A percentile compares a stretch with the other conserved stretches of the same genome.
These are phyloP conservation scores for Armadillidium nasatum DNA, from an alignment of 1,140 invertebrate genomes.

Conservation along the genomic window DNA sequence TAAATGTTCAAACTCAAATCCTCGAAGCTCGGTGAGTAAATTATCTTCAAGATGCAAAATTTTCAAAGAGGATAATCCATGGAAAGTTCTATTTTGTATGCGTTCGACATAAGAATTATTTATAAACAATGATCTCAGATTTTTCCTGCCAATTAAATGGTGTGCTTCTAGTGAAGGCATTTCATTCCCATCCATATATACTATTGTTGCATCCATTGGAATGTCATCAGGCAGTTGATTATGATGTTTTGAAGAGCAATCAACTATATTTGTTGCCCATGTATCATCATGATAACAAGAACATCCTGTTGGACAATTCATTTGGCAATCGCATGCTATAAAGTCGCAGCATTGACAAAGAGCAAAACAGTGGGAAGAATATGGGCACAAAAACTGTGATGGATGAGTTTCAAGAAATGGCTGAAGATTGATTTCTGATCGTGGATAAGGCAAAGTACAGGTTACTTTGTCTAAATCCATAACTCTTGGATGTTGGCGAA, in stretches of 20 bases:
- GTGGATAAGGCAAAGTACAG: conserved; percentile 79
- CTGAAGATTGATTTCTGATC: conserved; percentile 67
- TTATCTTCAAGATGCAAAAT: conserved; percentile 81
- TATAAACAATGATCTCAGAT: conserved; percentile 76
- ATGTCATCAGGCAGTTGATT: conserved; percentile 73
- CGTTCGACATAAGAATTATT: conserved; percentile 77
- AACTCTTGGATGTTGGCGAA: conserved; percentile 77
- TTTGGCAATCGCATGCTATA: conserved; percentile 80
- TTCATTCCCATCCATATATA: conserved; percentile 84
- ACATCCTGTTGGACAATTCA: conserved; percentile 51
- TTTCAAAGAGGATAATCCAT: conserved; percentile 74
- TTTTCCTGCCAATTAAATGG: conserved; percentile 85
- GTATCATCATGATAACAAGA: conserved; percentile 67
- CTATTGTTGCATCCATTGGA: conserved; percentile 88
- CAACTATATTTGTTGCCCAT: conserved; percentile 87
- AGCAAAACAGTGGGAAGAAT: conserved; percentile 83
- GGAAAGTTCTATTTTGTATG: conserved; percentile 88
- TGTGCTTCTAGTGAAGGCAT: conserved; percentile 78
- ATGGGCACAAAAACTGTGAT: conserved; percentile 84
- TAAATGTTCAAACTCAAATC: conserved; percentile 84
- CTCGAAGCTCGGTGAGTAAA: conserved; percentile 68
- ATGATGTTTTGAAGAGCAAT: conserved; percentile 72
- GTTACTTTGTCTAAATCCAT: conserved; percentile 87
- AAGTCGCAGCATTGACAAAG: conserved; percentile 91
- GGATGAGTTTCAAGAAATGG: conserved; percentile 75